Percentiles rank a stretch among this genome's conserved stretches.
These are phyloP conservation scores for Prionailurus bengalensis DNA, from an alignment of 2,113 vertebrate genomes.

Conservation along the genomic window DNA sequence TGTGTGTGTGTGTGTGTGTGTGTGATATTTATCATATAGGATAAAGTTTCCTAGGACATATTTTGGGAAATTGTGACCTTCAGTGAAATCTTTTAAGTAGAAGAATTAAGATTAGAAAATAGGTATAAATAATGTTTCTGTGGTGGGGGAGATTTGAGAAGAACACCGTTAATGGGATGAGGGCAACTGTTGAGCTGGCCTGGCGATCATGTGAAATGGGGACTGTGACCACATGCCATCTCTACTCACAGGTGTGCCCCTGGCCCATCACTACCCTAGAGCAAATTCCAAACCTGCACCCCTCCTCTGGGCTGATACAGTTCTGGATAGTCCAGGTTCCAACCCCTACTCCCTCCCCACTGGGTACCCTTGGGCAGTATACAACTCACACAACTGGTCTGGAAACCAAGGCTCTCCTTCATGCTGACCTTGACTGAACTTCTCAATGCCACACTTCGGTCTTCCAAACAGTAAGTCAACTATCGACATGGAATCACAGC, in stretches of 20 bases:
- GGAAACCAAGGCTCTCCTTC: neutral
- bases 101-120: neutral
- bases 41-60: neutral
- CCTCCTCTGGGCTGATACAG: neutral
- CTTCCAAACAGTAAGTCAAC: neutral
- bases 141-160: neutral
- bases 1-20: neutral
- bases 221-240: neutral
- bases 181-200: too few species aligned
- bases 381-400: fast-evolving
- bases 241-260: neutral
- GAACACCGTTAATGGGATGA: neutral
- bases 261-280: neutral
- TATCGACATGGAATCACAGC: neutral
- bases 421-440: neutral
- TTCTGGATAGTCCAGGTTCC: neutral
- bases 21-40: neutral
- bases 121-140: neutral
- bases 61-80: constrained; percentile 35
- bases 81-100: neutral
- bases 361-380: fast-evolving
- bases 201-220: neutral
- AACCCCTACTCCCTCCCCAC: fast-evolving
- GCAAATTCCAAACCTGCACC: neutral
- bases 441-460: neutral